Evolutionary conservation across 1,140 invertebrate genomes (phyloP), one percentile per base, ranked within the genome.

Genomic region (Drosophila nebulosa): DNA sequence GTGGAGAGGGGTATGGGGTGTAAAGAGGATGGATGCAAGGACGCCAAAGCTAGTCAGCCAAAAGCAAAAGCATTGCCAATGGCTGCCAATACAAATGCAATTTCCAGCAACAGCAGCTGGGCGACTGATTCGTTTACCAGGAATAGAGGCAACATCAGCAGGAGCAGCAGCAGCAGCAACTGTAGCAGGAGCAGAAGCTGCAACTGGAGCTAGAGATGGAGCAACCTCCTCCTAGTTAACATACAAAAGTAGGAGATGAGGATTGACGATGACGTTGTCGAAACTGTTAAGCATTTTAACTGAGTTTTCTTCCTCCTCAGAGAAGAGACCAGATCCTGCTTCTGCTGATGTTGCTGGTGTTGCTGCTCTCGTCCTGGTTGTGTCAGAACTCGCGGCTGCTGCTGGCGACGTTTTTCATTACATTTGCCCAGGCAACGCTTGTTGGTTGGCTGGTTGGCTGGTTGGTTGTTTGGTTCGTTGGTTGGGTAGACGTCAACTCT

Each of bases 61-160:
- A 46, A 46, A 46, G 74, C 65, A 77, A 77, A 73, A 68, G 51
- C 81, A 88, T 60, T 80, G 78, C 72, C 74, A 79, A 68, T 75
- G 75, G 83, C 83, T 79, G 83, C 83, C 83, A 88, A 88, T 88
- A 88, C 83, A 88, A 88, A 88, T 88, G 83, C 79, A 88, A 88
- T 88, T 88, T 88, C 73, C 83, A 88, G 66, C 61, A 67, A 61
- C 65, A 83, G 83, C 83, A 88, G 81, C 78, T 88, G 81, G 81
- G 83, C 74, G 81, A 63, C 78, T 81, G 81, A 86, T 86, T 86
- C 81, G 81, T 88, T 86, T 86, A 81, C 74, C 84, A 39, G 61
- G 7, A n/a, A 24, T 14, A 27, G 22, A 50, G 36, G 55, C 9
- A 32, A 21, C n/a, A 22, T 4, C 16, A 32, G 18, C 9, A 22